Evolutionary conservation across 2,113 vertebrate species (phyloP), one percentile per base, ranked within the genome.

Genomic region (Thunnus maccoyii): DNA sequence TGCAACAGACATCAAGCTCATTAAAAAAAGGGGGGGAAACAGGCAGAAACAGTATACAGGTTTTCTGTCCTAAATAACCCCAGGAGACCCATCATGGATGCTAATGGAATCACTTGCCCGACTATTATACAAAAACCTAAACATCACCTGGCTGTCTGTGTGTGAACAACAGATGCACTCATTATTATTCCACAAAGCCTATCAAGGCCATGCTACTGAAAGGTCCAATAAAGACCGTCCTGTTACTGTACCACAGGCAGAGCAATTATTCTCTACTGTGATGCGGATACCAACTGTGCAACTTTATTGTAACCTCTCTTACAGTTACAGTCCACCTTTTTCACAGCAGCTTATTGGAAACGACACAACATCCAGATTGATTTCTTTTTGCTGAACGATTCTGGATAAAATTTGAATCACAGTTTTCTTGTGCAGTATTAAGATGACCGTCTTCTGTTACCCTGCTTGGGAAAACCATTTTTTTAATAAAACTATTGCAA

Each of bases 41-140:
- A 78, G 44, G 67, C 65, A 83, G 71, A 78, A 85, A 47, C 72
- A 72, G 82, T 55, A 64, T 74, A 74, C 83, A 80, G 57, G 46
- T 83, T 90, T 90, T 91, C 64, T 86, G 83, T 86, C 89, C 79
- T 79, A 41, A 56, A 55, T 74, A 87, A 88, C 89, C 89, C 86
- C 77, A 83, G 48, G 86, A 91, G 88, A 86, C 77, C 84, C 82
- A 94, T 94, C 88, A 88, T 80, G 76, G 87, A 92, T 89, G 93
- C 87, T 92, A 93, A 94, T 92, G 84, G 86, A 85, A 90, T 77
- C 89, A 88, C 86, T 92, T 90, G 83, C 78, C 89, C 90, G 47
- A 74, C 85, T 86, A 86, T 91, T 89, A 87, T 76, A 87, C 83
- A 78, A 88, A 91, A 91, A 91, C 84, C 90, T 89, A 86, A 92